Conservation (phyloP, 1,140 invertebrate species). For the Hydropsyche tenuis region DNA sequence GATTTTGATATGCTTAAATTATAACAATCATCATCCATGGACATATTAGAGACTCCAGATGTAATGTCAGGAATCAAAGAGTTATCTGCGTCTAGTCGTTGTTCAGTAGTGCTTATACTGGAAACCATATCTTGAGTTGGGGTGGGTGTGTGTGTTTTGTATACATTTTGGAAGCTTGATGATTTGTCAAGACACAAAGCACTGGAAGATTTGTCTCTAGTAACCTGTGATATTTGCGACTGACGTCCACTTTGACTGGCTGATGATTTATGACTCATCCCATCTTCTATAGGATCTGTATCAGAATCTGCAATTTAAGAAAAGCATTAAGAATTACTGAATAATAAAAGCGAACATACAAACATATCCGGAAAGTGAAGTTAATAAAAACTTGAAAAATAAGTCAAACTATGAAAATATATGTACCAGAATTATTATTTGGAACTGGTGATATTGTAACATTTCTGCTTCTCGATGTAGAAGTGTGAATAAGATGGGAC, state of each 20-base stretch:
- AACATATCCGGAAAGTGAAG: not conserved
- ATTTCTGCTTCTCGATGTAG: slow-evolving; percentile 56
- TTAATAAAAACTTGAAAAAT: no score
- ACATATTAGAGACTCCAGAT: slow-evolving; percentile 61
- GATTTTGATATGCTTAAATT: slow-evolving; percentile 62
- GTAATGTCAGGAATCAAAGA: slow-evolving; percentile 60
- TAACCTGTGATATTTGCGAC: slow-evolving; percentile 56
- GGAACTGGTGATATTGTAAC: slow-evolving; percentile 62
- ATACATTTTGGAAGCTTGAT: slow-evolving; percentile 53
- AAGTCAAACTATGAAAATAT: no score
- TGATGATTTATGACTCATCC: slow-evolving; percentile 60
- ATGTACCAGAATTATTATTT: slow-evolving; percentile 58
- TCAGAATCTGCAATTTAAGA: slow-evolving; percentile 54
- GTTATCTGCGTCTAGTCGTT: slow-evolving; percentile 55
- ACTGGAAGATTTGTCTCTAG: slow-evolving; percentile 59
- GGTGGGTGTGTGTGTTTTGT: slow-evolving; percentile 59
- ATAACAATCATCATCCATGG: slow-evolving; percentile 61
- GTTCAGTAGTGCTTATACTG: slow-evolving; percentile 61
- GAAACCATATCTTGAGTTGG: slow-evolving; percentile 63
- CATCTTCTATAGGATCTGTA: slow-evolving; percentile 60
- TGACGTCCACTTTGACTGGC: slow-evolving; percentile 59
- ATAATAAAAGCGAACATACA: slow-evolving; percentile 32
- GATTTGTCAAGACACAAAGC: slow-evolving; percentile 61
- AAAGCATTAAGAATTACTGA: not conserved
- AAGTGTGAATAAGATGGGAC: slow-evolving; percentile 55